Conservation (phyloP, 2,113 vertebrate species). For the Acrocephalus arundinaceus region DNA sequence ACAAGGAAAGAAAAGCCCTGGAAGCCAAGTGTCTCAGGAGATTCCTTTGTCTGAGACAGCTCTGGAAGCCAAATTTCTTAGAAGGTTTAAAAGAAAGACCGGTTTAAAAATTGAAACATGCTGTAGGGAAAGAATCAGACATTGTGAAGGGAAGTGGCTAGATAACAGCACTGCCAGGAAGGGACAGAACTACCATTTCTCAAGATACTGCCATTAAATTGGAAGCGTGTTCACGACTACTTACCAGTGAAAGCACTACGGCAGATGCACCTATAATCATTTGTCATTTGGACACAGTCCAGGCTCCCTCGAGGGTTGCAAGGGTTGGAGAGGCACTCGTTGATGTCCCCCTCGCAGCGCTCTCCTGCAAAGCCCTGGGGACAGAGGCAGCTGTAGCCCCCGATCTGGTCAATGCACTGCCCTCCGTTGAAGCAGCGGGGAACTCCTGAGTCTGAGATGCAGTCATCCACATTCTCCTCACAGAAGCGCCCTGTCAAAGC, state of each 20-base stretch:
- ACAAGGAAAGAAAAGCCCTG: neutral
- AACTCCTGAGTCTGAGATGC: slow-evolving; percentile 68
- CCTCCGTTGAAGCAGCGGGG: slow-evolving; percentile 88
- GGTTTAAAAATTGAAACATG: neutral
- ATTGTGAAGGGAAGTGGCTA: neutral
- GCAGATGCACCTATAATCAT: slow-evolving; percentile 87
- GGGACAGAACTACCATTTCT: neutral
- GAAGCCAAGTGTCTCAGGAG: neutral
- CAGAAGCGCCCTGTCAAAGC: slow-evolving; percentile 80
- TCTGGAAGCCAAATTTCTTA: neutral
- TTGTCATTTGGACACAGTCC: slow-evolving; percentile 88
- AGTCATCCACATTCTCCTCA: slow-evolving; percentile 88
- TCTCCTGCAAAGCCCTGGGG: slow-evolving; percentile 87
- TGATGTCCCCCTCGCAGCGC: slow-evolving; percentile 91
- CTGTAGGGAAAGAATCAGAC: neutral
- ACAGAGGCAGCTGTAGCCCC: slow-evolving; percentile 86
- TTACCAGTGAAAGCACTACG: slow-evolving; percentile 89
- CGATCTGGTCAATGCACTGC: slow-evolving; percentile 86
- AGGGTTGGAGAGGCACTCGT: slow-evolving; percentile 89
- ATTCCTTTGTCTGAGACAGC: neutral
- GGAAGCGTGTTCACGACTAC: neutral
- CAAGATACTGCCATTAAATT: neutral
- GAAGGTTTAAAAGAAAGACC: neutral
- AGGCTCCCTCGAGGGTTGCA: slow-evolving; percentile 84
- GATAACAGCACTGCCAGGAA: neutral